Percentiles rank a stretch among this genome's conserved stretches.
These are phyloP conservation scores for Theonella swinhoei DNA, from an alignment of 37 sponge, comb jelly and placozoan genomes.

Conservation along the genomic window DNA sequence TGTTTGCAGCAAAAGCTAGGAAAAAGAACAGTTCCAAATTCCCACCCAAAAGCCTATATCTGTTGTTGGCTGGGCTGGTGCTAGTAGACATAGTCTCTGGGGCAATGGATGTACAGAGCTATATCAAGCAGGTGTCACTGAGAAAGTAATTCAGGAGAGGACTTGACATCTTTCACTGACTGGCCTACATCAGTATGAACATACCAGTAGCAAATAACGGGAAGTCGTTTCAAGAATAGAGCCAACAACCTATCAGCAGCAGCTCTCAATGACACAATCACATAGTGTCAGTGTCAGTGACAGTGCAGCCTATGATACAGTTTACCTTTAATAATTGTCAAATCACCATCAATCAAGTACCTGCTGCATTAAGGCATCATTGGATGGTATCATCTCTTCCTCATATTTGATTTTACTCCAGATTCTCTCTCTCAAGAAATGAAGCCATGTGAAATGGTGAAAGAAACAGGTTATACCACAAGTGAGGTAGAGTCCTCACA, in stretches of 20 bases:
- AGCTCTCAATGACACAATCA: conserved; percentile 2
- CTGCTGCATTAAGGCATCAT: too few species aligned
- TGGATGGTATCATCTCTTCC: too few species aligned
- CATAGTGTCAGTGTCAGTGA: neutral
- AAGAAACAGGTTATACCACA: too few species aligned
- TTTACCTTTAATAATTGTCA: neutral
- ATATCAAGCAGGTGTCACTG: conserved; percentile 38
- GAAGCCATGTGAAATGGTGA: too few species aligned
- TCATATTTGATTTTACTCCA: too few species aligned
- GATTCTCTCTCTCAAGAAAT: too few species aligned
- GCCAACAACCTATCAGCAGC: neutral
- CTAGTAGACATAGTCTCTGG: conserved; percentile 44
- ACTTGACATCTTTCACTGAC: conserved; percentile 49
- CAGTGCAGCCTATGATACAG: neutral
- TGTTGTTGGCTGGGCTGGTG: conserved; percentile 7
- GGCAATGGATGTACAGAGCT: conserved; percentile 30
- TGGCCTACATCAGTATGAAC: conserved; percentile 19
- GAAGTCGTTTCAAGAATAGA: conserved; percentile 10
- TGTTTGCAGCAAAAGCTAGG: conserved; percentile 13
- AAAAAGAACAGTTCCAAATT: neutral
- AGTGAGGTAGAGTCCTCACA: too few species aligned
- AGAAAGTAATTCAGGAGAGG: conserved; percentile 26
- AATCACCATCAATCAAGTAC: neutral
- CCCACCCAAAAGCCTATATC: neutral
- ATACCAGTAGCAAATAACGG: conserved; percentile 14